Evolutionary conservation across 1,140 invertebrate genomes (phyloP).

Genomic region (Drosophila sproati): DNA sequence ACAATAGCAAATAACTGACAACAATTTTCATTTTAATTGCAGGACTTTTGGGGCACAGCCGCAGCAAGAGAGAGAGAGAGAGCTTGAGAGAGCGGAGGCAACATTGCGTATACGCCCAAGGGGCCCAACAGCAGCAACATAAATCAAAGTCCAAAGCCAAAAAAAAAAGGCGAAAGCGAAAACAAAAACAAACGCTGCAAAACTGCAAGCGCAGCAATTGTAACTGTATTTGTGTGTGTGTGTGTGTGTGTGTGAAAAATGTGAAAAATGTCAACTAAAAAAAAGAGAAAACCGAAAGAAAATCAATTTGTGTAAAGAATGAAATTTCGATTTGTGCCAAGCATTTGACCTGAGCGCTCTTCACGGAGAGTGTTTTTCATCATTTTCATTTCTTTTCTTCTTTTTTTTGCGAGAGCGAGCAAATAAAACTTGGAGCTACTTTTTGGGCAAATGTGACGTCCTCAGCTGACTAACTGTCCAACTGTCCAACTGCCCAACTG

Average conservation of each 20-base stretch:
- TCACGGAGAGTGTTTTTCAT: background rate
- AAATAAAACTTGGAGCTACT: constrained; percentile 47
- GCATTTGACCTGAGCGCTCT: constrained; percentile 22
- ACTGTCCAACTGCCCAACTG: too few relatives aligned
- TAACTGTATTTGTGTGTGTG: too few relatives aligned
- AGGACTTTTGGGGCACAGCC: constrained; percentile 45
- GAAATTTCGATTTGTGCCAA: constrained; percentile 70
- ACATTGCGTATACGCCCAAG: constrained; percentile 49
- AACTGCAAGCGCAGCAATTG: constrained; percentile 10
- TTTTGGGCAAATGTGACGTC: constrained; percentile 33
- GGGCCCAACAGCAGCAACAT: constrained; percentile 28
- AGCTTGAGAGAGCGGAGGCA: background rate
- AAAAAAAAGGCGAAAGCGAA: constrained; percentile 22
- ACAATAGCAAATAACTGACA: constrained; percentile 44
- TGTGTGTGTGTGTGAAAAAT: background rate
- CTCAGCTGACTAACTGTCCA: too few relatives aligned
- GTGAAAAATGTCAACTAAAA: constrained; percentile 9
- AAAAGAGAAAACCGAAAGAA: constrained; percentile 33
- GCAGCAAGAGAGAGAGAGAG: background rate
- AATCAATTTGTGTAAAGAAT: constrained; percentile 80
- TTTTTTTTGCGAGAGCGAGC: constrained; percentile 19
- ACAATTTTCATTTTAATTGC: constrained; percentile 79
- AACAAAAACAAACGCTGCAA: constrained; percentile 36
- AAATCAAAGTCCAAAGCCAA: constrained; percentile 50
- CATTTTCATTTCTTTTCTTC: too few relatives aligned